A percentile compares a stretch with the other conserved stretches of the same genome.
Conservation (phyloP, 2,888 invertebrate genomes). For the Pollenia angustigena region DNA sequence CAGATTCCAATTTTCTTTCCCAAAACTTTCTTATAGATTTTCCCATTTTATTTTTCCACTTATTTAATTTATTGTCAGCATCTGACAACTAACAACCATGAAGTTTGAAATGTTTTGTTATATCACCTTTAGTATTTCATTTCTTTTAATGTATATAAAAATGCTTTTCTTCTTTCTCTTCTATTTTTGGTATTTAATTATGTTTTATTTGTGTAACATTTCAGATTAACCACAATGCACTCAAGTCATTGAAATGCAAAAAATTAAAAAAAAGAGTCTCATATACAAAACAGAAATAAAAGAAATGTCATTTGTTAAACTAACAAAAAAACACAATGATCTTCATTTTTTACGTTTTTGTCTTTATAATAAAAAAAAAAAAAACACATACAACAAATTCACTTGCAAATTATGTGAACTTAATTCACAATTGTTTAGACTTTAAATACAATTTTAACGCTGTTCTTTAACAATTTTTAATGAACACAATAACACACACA, state of each 20-base stretch:
- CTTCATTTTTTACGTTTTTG: slow-evolving; percentile 47
- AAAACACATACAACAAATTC: slow-evolving; percentile 1
- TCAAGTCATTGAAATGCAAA: slow-evolving; percentile 41
- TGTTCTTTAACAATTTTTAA: slow-evolving; percentile 1
- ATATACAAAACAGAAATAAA: not conserved
- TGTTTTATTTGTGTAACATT: slow-evolving; percentile 62
- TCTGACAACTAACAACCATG: not conserved
- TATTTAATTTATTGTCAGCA: not conserved
- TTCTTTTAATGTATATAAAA: not conserved
- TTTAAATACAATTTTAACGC: slow-evolving; percentile 58
- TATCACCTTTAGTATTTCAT: slow-evolving; percentile 22
- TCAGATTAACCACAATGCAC: slow-evolving; percentile 59
- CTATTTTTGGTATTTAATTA: slow-evolving; percentile 63
- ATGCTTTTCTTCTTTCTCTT: slow-evolving; percentile 12
- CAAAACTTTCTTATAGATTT: too few species aligned
- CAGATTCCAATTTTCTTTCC: too few species aligned
- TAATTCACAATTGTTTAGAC: slow-evolving; percentile 36
- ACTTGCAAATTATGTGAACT: slow-evolving; percentile 32
- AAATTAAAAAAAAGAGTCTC: not conserved
- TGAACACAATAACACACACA: not conserved
- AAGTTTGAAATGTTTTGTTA: slow-evolving; percentile 40
- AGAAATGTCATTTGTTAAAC: slow-evolving; percentile 45
- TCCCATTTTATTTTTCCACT: not conserved
- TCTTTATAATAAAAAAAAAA: slow-evolving; percentile 14
- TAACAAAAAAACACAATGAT: slow-evolving; percentile 24